Base-by-base conservation (phyloP, 2,888 invertebrate genomes). In the Chalcis sispes region DNA sequence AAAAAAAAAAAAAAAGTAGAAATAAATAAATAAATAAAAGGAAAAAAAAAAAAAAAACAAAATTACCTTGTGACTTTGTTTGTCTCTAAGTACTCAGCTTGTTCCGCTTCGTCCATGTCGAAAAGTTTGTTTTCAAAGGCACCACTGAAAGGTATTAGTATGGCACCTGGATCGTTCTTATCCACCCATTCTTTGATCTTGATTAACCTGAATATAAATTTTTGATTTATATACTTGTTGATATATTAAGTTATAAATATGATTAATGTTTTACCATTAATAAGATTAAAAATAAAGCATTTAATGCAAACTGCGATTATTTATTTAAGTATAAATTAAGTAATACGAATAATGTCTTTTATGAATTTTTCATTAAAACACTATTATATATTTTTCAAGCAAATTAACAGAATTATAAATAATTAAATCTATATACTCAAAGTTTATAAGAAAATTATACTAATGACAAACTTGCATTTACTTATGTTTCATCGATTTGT, bases 171-270 rank as follows among this genome's bases (percentile, higher is more conserved):
- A 88, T 99, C 99, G 87, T 98, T 94, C 86, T 95, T 95, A 89
- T 99, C 98, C 81, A 99, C 95, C 98, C 98, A 99, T 89, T 98
- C 98, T 89, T 99, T 99, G 85, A 99, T 95, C 90, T 98, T 98
- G 62, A 94, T 91, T 85, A 98, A 91, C 97, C 96, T 96, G 85
- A 42, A 7, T 52, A 18, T 20, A 20, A 52, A 23, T 5, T 52
- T 52, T 3, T 8, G 23, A 52, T 23, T 23, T 52, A 2, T 52
- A 7, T 52, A 36, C 32, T 29, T n/a, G 1, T 29, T 20, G 29
- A 3, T 2, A 25, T 2, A 48, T 48, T 65, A 32, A 8, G 2
- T 18, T 40, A 52, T 18, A 18, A 5, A 2, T 46, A 42, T 5
- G n/a, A n/a, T n/a, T n/a, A n/a, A n/a, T n/a, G n/a, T n/a, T n/a